phyloP scores from a whole-genome alignment of 2,113 vertebrate species.

The Tylochromis polylepis region DNA sequence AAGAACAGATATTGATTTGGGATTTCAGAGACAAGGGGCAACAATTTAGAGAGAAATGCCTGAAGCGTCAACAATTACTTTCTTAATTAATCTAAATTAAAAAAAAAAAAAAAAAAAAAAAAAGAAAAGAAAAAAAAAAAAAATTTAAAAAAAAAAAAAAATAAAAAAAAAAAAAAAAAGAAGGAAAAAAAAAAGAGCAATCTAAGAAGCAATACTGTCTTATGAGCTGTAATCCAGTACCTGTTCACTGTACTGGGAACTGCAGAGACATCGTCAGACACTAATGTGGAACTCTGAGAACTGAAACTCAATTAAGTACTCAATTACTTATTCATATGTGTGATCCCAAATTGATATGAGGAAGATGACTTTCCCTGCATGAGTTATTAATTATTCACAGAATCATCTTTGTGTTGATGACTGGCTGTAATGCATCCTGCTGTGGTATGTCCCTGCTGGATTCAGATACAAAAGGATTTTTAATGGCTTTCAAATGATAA shows the following conservation, averaged over 20 bases:
- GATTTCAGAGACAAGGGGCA: slow-evolving; percentile 26
- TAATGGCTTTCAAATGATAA: neutral
- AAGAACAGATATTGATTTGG: slow-evolving; percentile 50
- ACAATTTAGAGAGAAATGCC: slow-evolving; percentile 24
- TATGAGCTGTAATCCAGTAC: neutral
- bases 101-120: too few relatives aligned
- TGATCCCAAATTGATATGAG: slow-evolving; percentile 27
- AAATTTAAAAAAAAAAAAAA: neutral
- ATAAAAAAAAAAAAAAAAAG: neutral
- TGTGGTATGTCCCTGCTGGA: slow-evolving; percentile 2
- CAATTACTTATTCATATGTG: slow-evolving; percentile 47
- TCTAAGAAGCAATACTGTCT: neutral
- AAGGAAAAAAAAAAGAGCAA: neutral
- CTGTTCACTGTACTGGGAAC: neutral
- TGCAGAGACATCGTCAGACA: neutral
- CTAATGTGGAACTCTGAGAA: neutral
- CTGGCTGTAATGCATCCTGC: slow-evolving; percentile 30
- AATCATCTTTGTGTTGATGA: slow-evolving; percentile 35
- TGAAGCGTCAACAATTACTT: slow-evolving; percentile 30
- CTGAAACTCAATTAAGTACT: slow-evolving; percentile 15
- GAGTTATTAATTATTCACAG: slow-evolving; percentile 55
- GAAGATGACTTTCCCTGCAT: slow-evolving; percentile 11
- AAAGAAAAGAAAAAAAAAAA: neutral
- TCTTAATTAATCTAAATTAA: slow-evolving; percentile 8
- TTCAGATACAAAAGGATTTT: neutral